Conservation (phyloP, 2,113 vertebrate genomes). For the Dasyurus viverrinus region DNA sequence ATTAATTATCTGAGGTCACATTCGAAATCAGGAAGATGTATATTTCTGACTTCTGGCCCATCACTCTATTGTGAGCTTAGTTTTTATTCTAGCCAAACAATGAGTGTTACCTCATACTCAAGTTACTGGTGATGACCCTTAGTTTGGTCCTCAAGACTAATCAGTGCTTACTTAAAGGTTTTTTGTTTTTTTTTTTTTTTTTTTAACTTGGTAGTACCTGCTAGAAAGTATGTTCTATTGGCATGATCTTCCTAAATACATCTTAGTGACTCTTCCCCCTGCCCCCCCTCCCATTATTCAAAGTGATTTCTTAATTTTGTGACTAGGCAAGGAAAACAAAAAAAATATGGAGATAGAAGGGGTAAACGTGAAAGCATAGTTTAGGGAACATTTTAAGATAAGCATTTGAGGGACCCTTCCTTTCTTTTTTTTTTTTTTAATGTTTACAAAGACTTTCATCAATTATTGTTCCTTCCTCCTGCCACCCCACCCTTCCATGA, state of each 20-base stretch:
- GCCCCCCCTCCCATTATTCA: not conserved
- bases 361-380: slow-evolving; percentile 49
- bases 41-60: not conserved
- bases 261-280: not conserved
- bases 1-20: not conserved
- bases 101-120: not conserved
- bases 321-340: slow-evolving; percentile 48
- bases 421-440: slow-evolving; percentile 54
- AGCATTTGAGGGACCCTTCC: slow-evolving; percentile 36
- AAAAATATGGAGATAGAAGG: not conserved
- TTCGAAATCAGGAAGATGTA: not conserved
- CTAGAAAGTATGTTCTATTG: not conserved
- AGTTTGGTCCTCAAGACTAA: not conserved
- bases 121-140: not conserved
- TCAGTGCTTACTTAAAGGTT: not conserved
- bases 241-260: not conserved
- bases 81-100: not conserved
- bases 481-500: slow-evolving; percentile 8
- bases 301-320: not conserved
- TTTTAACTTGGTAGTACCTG: not conserved
- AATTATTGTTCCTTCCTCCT: slow-evolving; percentile 49
- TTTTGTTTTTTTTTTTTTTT: not conserved
- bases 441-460: slow-evolving; percentile 68
- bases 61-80: not conserved
- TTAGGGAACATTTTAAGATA: slow-evolving; percentile 54